Percentiles rank a stretch among this genome's conserved stretches.
Conservation (phyloP, 2,888 invertebrate species). For the Tipula helvola region DNA sequence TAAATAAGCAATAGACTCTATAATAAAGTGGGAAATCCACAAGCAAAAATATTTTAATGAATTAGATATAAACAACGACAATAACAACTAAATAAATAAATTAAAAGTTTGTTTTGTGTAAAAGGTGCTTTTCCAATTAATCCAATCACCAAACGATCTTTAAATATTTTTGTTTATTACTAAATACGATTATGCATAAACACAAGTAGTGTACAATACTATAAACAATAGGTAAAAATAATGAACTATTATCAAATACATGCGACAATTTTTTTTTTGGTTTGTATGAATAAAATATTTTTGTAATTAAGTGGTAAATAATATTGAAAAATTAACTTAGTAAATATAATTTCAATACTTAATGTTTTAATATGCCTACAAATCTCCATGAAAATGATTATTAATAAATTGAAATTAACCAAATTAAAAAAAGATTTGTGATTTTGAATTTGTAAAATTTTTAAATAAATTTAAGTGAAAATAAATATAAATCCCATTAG, state of each 20-base stretch:
- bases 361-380: neutral
- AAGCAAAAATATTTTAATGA: neutral
- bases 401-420: neutral
- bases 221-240: neutral
- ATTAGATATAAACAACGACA: neutral
- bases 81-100: neutral
- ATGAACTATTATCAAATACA: neutral
- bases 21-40: neutral
- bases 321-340: neutral
- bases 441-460: neutral
- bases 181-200: neutral
- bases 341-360: neutral
- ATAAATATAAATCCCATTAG: neutral
- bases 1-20: neutral
- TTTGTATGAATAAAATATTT: neutral
- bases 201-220: neutral
- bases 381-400: neutral
- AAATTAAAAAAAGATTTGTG: neutral
- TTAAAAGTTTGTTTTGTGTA: neutral
- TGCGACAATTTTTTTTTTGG: neutral
- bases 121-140: slow-evolving; percentile 17
- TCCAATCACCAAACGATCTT: neutral
- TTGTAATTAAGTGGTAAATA: neutral
- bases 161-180: neutral
- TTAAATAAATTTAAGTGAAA: neutral